Base-by-base conservation (phyloP, 2,113 vertebrate species). In the Cyphomyrus plagiostoma region DNA sequence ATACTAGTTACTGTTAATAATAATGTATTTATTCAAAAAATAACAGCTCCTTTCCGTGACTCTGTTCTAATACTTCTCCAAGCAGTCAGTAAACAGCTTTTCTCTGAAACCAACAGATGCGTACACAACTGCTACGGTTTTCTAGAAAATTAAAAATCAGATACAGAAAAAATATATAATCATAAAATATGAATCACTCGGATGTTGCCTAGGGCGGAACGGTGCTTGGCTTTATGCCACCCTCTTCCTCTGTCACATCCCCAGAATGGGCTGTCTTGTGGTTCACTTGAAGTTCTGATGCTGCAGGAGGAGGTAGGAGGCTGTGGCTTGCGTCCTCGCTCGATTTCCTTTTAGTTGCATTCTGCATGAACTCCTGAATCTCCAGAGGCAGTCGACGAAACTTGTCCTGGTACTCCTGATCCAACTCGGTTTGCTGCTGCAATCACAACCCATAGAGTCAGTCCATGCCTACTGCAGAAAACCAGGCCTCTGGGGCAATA, bases 361-460 rank as follows among this genome's bases (percentile, higher is more conserved):
- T 97, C 94, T 98, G 97, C 91, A 99, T 97, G 3, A 98, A 99
- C 92, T 98, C 97, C 92, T 96, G 92, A 90, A 99, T 98, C 95
- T 99, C 98, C 93, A 98, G 95, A 3, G 98, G 98, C 93, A 99
- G 95, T 93, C 97, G 93, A 91, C 97, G 97, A 93, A 99, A 98
- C 95, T 97, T 98, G 94, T 99, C 98, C 93, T 98, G 97, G 70
- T 98, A 98, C 91, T 99, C 98, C 7, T 97, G 97, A 92, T 99
- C 98, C 88, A 99, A 94, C 87, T 96, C 96, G 19, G 92, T 96
- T 95, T 98, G 98, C 92, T 98, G 95, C 98, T 98, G 93, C 87
- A 95, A 56, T 84, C 52, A 84, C 35, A 89, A 89, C 39, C 89
- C 80, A 39, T 30, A n/a, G 77, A 42, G 89, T 84, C 21, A 56